phyloP scores from a whole-genome alignment of 1,140 invertebrate species.

The Cylas formicarius region DNA sequence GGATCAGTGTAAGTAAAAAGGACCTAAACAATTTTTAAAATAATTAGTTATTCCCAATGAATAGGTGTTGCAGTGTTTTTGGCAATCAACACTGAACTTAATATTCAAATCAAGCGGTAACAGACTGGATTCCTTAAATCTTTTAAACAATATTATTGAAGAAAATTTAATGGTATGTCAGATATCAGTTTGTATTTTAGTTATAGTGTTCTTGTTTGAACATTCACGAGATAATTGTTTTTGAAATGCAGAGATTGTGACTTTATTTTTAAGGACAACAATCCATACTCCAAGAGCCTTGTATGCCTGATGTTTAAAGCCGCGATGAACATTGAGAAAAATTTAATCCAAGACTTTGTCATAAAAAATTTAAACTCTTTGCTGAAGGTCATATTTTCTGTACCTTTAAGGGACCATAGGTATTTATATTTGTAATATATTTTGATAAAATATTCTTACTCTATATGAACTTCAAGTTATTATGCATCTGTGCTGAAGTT shows the following conservation, averaged over 20 bases:
- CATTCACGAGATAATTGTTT: no score
- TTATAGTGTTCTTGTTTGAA: no score
- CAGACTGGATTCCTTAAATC: no score
- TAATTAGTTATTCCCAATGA: no score
- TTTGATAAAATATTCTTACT: no score
- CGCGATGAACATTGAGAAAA: slow-evolving; percentile 1
- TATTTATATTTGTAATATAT: no score
- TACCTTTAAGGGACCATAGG: slow-evolving; percentile 15
- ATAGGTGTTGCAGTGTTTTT: slow-evolving; percentile 25
- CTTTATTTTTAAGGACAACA: slow-evolving; percentile 8
- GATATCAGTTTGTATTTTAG: slow-evolving; percentile 7
- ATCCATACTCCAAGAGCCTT: slow-evolving; percentile 10
- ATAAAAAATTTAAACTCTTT: slow-evolving; percentile 6
- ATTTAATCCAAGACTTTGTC: background rate
- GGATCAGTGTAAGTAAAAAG: slow-evolving; percentile 18
- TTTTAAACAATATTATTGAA: no score
- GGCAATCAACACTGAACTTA: slow-evolving; percentile 21
- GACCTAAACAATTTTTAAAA: slow-evolving; percentile 7
- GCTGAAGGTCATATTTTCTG: slow-evolving; percentile 11
- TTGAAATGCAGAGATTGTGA: no score
- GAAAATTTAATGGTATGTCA: no score
- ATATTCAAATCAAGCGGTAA: slow-evolving; percentile 7
- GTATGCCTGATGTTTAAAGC: slow-evolving; percentile 9
- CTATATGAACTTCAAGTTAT: no score
- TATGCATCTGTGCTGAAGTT: no score